These are phyloP conservation scores for Chlorocebus sabaeus DNA, from an alignment of 2,113 vertebrate genomes.

Conservation along the genomic window DNA sequence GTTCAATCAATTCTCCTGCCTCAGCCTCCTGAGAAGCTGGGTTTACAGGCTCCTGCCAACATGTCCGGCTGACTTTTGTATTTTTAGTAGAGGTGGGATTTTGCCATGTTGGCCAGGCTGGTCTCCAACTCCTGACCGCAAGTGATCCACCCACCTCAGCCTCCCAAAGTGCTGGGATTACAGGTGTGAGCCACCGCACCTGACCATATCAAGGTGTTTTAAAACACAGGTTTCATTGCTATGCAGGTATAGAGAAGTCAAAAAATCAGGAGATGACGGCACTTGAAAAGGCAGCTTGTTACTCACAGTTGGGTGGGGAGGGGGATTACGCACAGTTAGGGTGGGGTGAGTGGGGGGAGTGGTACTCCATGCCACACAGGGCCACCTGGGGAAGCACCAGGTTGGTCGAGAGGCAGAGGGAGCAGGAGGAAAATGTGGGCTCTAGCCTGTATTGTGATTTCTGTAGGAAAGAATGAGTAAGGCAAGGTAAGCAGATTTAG, in stretches of 20 bases:
- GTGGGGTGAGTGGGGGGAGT: neutral
- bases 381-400: neutral
- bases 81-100: too few relatives aligned
- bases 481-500: neutral
- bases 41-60: too few relatives aligned
- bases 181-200: too few relatives aligned
- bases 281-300: neutral
- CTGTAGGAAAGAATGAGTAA: neutral
- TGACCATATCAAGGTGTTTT: neutral
- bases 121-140: too few relatives aligned
- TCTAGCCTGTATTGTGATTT: neutral
- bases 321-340: too few relatives aligned
- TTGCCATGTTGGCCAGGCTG: too few relatives aligned
- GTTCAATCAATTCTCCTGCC: too few relatives aligned
- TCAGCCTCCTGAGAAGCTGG: too few relatives aligned
- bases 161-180: too few relatives aligned
- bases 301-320: neutral
- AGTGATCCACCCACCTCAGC: too few relatives aligned
- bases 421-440: neutral
- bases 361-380: neutral
- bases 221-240: neutral
- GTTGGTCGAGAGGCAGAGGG: neutral
- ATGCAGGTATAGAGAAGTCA: too few relatives aligned
- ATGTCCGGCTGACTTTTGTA: too few relatives aligned
- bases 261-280: neutral